phyloP scores from a whole-genome alignment of 2,888 invertebrate genomes.

The Leucophenga montana region DNA sequence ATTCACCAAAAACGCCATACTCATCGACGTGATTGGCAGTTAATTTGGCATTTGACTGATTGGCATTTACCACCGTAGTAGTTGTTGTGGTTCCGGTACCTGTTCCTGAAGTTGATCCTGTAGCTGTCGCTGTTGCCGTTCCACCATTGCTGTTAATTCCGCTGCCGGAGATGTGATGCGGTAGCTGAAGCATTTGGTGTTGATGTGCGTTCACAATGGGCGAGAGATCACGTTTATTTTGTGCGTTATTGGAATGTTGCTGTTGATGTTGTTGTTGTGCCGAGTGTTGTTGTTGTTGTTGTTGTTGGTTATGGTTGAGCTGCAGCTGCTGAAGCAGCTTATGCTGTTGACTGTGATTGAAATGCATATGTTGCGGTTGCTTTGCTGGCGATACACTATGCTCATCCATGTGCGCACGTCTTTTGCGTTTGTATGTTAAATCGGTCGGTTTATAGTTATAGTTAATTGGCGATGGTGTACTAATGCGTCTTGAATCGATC shows the following conservation, averaged over 20 bases:
- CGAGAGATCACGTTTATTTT: constrained; percentile 59
- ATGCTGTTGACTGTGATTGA: constrained; percentile 17
- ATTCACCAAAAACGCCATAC: constrained; percentile 71
- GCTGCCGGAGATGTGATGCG: constrained; percentile 17
- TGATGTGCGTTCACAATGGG: constrained; percentile 41
- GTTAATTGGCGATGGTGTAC: constrained; percentile 62
- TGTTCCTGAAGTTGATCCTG: constrained; percentile 34
- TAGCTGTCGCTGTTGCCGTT: constrained; percentile 44
- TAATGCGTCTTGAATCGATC: constrained; percentile 52
- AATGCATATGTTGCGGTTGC: constrained; percentile 16
- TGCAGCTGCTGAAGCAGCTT: constrained; percentile 8
- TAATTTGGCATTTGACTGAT: constrained; percentile 25
- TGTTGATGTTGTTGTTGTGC: constrained; percentile 56
- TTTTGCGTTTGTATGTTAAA: constrained; percentile 59
- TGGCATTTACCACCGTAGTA: constrained; percentile 25
- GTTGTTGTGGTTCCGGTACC: constrained; percentile 24
- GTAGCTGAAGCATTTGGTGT: constrained; percentile 36
- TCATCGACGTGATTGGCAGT: constrained; percentile 58
- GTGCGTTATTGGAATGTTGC: constrained; percentile 67
- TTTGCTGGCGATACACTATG: constrained; percentile 32
- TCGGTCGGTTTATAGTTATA: constrained; percentile 58
- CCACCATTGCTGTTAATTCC: neutral
- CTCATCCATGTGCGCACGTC: constrained; percentile 50
- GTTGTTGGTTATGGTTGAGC: constrained; percentile 24
- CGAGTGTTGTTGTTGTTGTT: constrained; percentile 40